Evolutionary conservation across 2,797 vertebrate genomes (phyloP).

Genomic region (Atherinosoma microstoma): DNA sequence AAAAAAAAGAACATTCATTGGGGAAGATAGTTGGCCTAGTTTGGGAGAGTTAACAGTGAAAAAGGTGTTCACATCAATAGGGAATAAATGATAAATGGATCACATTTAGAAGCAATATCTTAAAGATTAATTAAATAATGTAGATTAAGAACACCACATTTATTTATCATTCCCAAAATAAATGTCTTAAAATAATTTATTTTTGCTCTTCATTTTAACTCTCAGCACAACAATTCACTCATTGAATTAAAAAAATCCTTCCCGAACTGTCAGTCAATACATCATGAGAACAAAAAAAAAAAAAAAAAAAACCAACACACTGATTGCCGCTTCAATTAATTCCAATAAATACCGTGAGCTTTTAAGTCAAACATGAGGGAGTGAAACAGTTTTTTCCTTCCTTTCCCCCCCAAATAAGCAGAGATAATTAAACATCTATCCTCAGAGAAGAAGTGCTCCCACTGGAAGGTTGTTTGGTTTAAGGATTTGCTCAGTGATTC

Average conservation of each 20-base stretch:
- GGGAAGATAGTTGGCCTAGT: slow-evolving; percentile 77
- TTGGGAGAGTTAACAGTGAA: slow-evolving; percentile 63
- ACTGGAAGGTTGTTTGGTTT: slow-evolving; percentile 88
- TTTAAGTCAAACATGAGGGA: slow-evolving; percentile 82
- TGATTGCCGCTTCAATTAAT: slow-evolving; percentile 74
- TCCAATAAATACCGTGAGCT: slow-evolving; percentile 76
- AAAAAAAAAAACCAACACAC: slow-evolving; percentile 40
- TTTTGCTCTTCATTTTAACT: slow-evolving; percentile 15
- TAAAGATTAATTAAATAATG: slow-evolving; percentile 67
- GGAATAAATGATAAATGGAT: slow-evolving; percentile 82
- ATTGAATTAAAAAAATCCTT: slow-evolving; percentile 11
- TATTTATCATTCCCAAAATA: slow-evolving; percentile 37
- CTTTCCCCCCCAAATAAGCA: slow-evolving; percentile 76
- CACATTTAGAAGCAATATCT: slow-evolving; percentile 59
- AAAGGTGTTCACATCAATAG: slow-evolving; percentile 73
- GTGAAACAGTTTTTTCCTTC: slow-evolving; percentile 70
- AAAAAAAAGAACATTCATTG: slow-evolving; percentile 56
- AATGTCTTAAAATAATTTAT: slow-evolving; percentile 8
- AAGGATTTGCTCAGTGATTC: slow-evolving; percentile 91
- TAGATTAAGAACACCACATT: slow-evolving; percentile 52
- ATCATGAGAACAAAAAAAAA: slow-evolving; percentile 55
- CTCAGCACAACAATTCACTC: not conserved
- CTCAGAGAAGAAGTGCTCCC: slow-evolving; percentile 84
- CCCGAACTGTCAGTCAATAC: slow-evolving; percentile 41
- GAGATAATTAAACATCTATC: slow-evolving; percentile 85